Base-by-base conservation (phyloP, 1,140 invertebrate species). In the Drosophila equinoxialis region DNA sequence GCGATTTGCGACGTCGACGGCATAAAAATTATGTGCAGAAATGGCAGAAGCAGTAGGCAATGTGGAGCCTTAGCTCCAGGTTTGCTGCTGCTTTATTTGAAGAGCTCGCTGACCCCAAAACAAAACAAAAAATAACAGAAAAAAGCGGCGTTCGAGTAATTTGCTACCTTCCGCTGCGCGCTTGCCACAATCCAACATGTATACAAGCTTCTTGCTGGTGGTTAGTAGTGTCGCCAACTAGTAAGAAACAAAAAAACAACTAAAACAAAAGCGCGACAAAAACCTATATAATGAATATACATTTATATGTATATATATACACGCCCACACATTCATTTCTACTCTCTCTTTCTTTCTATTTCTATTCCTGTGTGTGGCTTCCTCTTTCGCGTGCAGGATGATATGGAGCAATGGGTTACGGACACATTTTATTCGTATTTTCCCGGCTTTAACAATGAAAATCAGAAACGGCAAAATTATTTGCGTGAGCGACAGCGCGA, bases 401-500 rank as follows among this genome's bases (percentile, higher is more conserved):
- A 91, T 79, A 92, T 92, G 91, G 91, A 92, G 76, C 86, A 92
- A 84, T 92, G 91, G 91, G 84, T 92, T 77, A 86, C 91, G 64
- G 91, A 92, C 77, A 90, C 86, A 81, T 92, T 92, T 75, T 92
- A 92, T 74, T 92, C 91, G 70, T 92, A 92, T 79, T 92, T 92
- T 80, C 91, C 91, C 68, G 91, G 91, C 73, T 92, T 90, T 76
- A 91, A 86, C 70, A 83, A 91, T 79, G 90, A 92, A 77, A 81
- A 90, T 82, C 83, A 90, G 75, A 92, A 92, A 77, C 77, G 90
- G n/a, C 86, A 92, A 66, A 77, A 74, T 75, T 81, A 86, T 79
- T 89, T 91, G 83, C 86, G 82, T 73, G 84, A 90, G 74, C 81
- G 87, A 73, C 91, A 91, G 75, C 83, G 71, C 77, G 91, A 92